These are phyloP conservation scores for Tamias sibiricus DNA, from an alignment of 2,113 vertebrate genomes.

Conservation along the genomic window DNA sequence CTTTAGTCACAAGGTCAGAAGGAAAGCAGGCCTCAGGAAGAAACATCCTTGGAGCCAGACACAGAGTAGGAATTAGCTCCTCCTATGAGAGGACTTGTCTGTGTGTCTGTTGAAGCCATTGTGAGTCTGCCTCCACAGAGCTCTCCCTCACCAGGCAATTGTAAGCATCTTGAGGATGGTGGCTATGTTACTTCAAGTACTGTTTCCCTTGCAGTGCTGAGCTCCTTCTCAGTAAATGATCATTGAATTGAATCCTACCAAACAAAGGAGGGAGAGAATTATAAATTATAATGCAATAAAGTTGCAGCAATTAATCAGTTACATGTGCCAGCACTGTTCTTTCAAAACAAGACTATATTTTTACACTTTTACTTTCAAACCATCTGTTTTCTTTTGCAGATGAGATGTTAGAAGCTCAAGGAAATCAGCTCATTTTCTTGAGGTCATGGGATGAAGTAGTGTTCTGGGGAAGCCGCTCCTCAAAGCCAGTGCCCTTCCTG, in stretches of 20 bases:
- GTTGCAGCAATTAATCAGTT: too few species aligned
- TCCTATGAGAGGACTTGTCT: not conserved
- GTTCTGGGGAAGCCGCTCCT: not conserved
- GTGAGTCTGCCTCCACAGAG: too few species aligned
- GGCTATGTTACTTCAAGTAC: not conserved
- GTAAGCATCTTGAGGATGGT: not conserved
- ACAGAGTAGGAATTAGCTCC: accelerated
- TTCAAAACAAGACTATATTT: not conserved
- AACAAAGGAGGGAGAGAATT: not conserved
- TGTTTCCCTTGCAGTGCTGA: not conserved
- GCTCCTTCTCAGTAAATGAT: not conserved
- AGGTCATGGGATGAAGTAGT: not conserved
- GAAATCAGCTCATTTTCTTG: not conserved
- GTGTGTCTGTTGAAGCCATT: not conserved
- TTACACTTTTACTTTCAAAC: slow-evolving; percentile 14
- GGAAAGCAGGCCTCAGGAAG: not conserved
- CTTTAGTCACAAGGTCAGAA: not conserved
- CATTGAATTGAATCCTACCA: not conserved
- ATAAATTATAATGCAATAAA: not conserved
- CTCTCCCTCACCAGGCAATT: not conserved
- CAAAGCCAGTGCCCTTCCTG: not conserved
- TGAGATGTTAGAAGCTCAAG: not conserved
- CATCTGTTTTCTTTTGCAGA: not conserved
- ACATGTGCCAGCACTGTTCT: not conserved
- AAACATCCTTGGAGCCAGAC: not conserved